Conservation (phyloP, 2,888 invertebrate genomes). For the Teleiodes luculella region DNA sequence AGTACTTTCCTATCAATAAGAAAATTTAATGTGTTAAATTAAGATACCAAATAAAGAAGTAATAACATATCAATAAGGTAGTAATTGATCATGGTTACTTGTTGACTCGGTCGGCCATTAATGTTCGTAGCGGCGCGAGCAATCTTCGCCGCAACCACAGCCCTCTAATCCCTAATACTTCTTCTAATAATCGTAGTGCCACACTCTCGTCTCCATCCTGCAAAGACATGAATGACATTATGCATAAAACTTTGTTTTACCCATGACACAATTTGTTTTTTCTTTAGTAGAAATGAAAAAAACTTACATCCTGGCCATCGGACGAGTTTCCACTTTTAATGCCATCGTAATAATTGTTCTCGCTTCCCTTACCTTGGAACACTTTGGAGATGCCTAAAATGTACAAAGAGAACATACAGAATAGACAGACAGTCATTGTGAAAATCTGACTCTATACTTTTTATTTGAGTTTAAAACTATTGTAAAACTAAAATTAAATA, state of each 20-base stretch:
- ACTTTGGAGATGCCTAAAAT: slow-evolving; percentile 83
- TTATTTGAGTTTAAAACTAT: no score
- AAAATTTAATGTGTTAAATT: no score
- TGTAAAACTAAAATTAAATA: no score
- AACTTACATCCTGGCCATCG: slow-evolving; percentile 64
- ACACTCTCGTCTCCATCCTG: slow-evolving; percentile 68
- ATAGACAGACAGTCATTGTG: neutral
- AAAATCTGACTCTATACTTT: neutral
- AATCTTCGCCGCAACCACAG: slow-evolving; percentile 61
- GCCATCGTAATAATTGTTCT: slow-evolving; percentile 50
- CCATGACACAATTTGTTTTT: no score
- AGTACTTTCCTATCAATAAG: slow-evolving; percentile 83
- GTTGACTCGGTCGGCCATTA: slow-evolving; percentile 68
- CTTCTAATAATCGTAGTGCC: slow-evolving; percentile 59
- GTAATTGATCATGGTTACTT: slow-evolving; percentile 43
- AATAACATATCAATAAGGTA: no score
- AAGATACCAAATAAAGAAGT: neutral
- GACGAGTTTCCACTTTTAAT: slow-evolving; percentile 54
- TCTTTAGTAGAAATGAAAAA: neutral
- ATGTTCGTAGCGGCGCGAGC: slow-evolving; percentile 61
- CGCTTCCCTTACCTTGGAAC: slow-evolving; percentile 78
- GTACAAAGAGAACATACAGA: no score
- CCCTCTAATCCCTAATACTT: slow-evolving; percentile 64
- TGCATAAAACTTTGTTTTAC: no score
- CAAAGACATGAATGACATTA: neutral